phyloP scores from a whole-genome alignment of 2,888 invertebrate species.

The Drosophila ustulata region DNA sequence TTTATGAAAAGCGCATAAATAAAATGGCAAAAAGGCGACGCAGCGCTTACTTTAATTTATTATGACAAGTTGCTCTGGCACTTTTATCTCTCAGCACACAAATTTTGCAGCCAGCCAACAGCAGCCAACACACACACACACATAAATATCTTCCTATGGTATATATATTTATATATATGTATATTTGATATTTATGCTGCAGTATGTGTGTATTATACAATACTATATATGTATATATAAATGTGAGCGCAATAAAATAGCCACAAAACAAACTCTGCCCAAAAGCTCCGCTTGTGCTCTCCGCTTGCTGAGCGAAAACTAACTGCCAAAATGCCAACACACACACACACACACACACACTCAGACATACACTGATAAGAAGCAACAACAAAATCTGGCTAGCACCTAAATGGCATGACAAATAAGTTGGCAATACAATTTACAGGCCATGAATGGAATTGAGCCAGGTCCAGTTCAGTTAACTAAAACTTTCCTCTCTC shows the following conservation, averaged over 20 bases:
- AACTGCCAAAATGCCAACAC: constrained; percentile 44
- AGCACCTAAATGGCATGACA: constrained; percentile 46
- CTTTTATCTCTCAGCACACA: constrained; percentile 83
- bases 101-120: constrained; percentile 68
- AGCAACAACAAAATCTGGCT: constrained; percentile 27
- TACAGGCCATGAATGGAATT: constrained; percentile 35
- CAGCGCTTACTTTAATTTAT: constrained; percentile 77
- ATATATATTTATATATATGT: constrained; percentile 24
- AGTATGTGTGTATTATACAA: constrained; percentile 65
- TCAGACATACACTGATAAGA: constrained; percentile 18
- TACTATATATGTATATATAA: constrained; percentile 27
- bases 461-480: constrained; percentile 13
- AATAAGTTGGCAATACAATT: constrained; percentile 56
- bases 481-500: constrained; percentile 11
- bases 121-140: constrained; percentile 30
- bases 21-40: constrained; percentile 73
- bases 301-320: constrained; percentile 54
- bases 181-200: constrained; percentile 61
- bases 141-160: constrained; percentile 25
- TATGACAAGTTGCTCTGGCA: constrained; percentile 84
- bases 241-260: constrained; percentile 61
- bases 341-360: not conserved
- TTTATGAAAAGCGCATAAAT: constrained; percentile 80
- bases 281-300: constrained; percentile 58
- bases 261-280: constrained; percentile 74